Conservation (phyloP, 2,113 vertebrate species). For the Hippoglossus stenolepis region DNA sequence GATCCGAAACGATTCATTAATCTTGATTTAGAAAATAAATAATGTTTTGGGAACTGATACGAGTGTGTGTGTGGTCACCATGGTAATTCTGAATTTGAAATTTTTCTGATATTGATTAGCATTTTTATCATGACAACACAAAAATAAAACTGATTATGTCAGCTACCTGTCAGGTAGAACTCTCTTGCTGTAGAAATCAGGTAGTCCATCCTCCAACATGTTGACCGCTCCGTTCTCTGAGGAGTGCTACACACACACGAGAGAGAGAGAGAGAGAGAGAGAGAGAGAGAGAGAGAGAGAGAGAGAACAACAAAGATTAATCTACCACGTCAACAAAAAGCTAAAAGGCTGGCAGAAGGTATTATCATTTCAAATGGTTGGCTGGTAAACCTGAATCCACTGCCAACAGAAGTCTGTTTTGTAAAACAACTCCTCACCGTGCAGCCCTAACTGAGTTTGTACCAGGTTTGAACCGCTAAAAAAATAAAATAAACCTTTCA, state of each 20-base stretch:
- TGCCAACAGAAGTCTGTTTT: slow-evolving; percentile 51
- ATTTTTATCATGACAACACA: not conserved
- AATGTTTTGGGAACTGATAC: too few relatives aligned
- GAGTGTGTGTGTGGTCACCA: not conserved
- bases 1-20: too few relatives aligned
- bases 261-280: too few relatives aligned
- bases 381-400: slow-evolving; percentile 27
- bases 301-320: slow-evolving; percentile 34
- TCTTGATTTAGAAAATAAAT: too few relatives aligned
- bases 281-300: too few relatives aligned
- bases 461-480: slow-evolving; percentile 32
- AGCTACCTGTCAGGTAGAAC: slow-evolving; percentile 88
- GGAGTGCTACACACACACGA: slow-evolving; percentile 73
- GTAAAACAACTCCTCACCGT: slow-evolving; percentile 48
- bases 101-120: too few relatives aligned
- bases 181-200: slow-evolving; percentile 91
- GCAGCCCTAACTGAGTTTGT: slow-evolving; percentile 44
- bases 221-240: slow-evolving; percentile 87
- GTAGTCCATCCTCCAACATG: slow-evolving; percentile 88
- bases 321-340: slow-evolving; percentile 39
- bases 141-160: not conserved
- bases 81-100: not conserved
- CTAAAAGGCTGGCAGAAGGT: slow-evolving; percentile 56
- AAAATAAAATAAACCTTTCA: slow-evolving; percentile 20
- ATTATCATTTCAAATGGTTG: slow-evolving; percentile 53